Conservation (phyloP, 2,797 vertebrate genomes). For the Paguma larvata region DNA sequence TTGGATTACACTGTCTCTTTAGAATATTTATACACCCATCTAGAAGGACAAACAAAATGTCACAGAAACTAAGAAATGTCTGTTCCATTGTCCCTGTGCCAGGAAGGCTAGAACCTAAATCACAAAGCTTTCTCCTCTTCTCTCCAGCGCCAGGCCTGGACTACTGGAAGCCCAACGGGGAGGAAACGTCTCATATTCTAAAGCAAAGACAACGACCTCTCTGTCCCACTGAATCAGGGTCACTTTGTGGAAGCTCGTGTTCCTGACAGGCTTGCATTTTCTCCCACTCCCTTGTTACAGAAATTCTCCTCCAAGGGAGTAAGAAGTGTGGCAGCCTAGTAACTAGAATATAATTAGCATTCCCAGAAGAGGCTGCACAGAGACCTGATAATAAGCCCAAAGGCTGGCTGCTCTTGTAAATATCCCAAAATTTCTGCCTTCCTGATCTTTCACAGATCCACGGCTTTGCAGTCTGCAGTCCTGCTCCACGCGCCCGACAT, state of each 20-base stretch:
- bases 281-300: background rate
- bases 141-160: background rate
- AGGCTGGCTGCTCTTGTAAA: background rate
- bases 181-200: background rate
- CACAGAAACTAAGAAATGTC: background rate
- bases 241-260: background rate
- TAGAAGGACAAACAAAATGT: background rate
- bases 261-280: constrained; percentile 17
- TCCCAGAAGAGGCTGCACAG: background rate
- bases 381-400: background rate
- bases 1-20: background rate
- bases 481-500: background rate
- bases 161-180: background rate
- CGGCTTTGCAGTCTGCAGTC: background rate
- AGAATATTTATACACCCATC: background rate
- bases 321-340: background rate
- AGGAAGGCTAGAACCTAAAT: background rate
- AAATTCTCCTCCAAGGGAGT: constrained; percentile 15
- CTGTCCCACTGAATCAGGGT: background rate
- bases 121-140: background rate
- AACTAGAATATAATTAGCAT: background rate
- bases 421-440: background rate
- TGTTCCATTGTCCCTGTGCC: background rate
- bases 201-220: background rate
- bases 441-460: background rate